Evolutionary conservation across 2,888 invertebrate species (phyloP).

Genomic region (Aquatica leii): DNA sequence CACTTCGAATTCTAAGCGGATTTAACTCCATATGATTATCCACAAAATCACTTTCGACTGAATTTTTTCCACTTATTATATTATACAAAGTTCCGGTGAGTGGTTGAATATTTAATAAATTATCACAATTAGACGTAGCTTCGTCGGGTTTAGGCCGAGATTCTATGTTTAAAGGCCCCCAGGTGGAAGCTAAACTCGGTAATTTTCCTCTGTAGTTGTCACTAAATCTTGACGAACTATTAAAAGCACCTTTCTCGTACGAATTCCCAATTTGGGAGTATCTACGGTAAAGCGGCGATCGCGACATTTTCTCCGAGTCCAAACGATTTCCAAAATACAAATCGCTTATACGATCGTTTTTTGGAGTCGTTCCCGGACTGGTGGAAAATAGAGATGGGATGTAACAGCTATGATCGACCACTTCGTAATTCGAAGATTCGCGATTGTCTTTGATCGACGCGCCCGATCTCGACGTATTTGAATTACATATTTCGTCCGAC

Average conservation of each 20-base stretch:
- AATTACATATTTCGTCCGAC: constrained; percentile 43
- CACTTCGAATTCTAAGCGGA: constrained; percentile 25
- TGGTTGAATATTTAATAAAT: constrained; percentile 29
- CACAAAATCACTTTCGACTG: constrained; percentile 12
- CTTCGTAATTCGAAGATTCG: constrained; percentile 45
- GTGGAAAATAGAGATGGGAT: constrained; percentile 50
- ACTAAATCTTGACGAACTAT: constrained; percentile 14
- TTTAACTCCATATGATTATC: constrained; percentile 26
- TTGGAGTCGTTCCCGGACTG: constrained; percentile 51
- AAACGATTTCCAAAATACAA: constrained; percentile 51
- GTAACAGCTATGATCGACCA: constrained; percentile 50
- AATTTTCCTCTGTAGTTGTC: constrained; percentile 26
- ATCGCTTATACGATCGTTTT: constrained; percentile 50
- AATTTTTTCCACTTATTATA: constrained; percentile 22
- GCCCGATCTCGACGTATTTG: constrained; percentile 34
- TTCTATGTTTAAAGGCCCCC: constrained; percentile 15
- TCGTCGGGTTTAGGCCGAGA: constrained; percentile 13
- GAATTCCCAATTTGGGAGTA: constrained; percentile 32
- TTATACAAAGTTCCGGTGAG: constrained; percentile 28
- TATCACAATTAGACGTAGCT: constrained; percentile 30
- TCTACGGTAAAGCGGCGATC: constrained; percentile 52
- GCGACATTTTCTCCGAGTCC: constrained; percentile 38
- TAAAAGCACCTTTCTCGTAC: constrained; percentile 17
- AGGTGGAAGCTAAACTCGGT: constrained; percentile 16
- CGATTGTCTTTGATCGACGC: constrained; percentile 33